Evolutionary conservation across 2,797 vertebrate genomes (phyloP), one percentile per base, ranked within the genome.

Genomic region (Propithecus deckenii): DNA sequence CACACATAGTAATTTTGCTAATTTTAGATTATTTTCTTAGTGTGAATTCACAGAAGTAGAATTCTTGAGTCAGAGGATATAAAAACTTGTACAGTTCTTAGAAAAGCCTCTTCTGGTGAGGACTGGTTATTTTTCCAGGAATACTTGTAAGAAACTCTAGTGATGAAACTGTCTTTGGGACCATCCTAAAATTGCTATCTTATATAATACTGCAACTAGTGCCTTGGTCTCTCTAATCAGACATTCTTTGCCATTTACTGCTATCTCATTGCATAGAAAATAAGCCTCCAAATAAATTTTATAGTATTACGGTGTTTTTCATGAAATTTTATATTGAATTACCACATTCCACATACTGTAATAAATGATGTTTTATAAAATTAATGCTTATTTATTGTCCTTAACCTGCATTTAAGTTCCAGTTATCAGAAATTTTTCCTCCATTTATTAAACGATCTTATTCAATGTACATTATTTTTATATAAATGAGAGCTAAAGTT

Each of bases 11-110:
- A 85, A 35, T 89, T 93, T 91, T 86, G 72, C 32, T 87, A 59
- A 94, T 61, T 89, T 90, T 88, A 43, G 50, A 89, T 46, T 69
- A 75, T 61, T 55, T 94, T 75, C 85, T 71, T 80, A 89, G 32
- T 75, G 13, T 90, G 32, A 94, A 91, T 85, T 72, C 75, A 76
- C 9, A 2, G 20, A 85, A 87, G 30, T 50, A 89, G 30, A 85
- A 92, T 61, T 93, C 91, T 94, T 86, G 25, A 79, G 59, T 46
- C 22, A 41, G 90, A 94, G 35, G 28, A 67, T 52, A 81, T 7
- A 25, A 90, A 86, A 76, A 59, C 7, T 81, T 86, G 38, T 38
- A 76, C 15, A 59, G 20, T 41, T 50, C 65, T 87, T 50, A 67
- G 20, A 57, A 86, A 89, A 84, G 23, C 3, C 43, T 84, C 23